phyloP scores from a whole-genome alignment of 2,888 invertebrate genomes.

The Hyppa rectilinea region DNA sequence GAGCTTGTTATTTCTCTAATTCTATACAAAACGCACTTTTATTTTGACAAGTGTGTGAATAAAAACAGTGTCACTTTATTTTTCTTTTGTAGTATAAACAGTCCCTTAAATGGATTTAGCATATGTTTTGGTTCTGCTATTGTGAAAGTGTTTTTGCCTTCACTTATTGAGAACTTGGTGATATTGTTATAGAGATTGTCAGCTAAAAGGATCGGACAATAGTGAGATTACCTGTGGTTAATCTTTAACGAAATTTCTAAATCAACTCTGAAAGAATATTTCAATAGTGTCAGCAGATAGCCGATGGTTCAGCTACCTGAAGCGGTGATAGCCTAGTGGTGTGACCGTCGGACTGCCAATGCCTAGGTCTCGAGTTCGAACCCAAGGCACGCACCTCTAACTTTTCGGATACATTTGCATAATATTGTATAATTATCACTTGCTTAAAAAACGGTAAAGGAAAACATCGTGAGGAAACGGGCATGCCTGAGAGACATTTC shows the following conservation, averaged over 20 bases:
- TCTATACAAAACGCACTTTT: constrained; percentile 61
- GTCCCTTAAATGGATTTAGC: constrained; percentile 27
- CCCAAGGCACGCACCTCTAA: no score
- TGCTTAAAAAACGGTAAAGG: no score
- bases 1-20: constrained; percentile 78
- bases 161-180: constrained; percentile 15
- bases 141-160: constrained; percentile 32
- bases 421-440: no score
- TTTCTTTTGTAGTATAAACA: constrained; percentile 47
- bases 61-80: constrained; percentile 54
- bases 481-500: no score
- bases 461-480: no score
- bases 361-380: no score
- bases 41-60: constrained; percentile 65
- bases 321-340: no score
- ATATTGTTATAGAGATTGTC: constrained; percentile 17
- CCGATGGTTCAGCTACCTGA: neutral
- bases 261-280: neutral
- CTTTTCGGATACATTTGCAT: no score
- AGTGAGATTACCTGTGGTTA: neutral
- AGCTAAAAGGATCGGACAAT: constrained; percentile 14
- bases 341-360: no score
- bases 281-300: neutral
- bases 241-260: neutral
- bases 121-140: constrained; percentile 30